A percentile compares a stretch with the other conserved stretches of the same genome.
Conservation (phyloP, 2,113 vertebrate genomes). For the Fregata magnificens region DNA sequence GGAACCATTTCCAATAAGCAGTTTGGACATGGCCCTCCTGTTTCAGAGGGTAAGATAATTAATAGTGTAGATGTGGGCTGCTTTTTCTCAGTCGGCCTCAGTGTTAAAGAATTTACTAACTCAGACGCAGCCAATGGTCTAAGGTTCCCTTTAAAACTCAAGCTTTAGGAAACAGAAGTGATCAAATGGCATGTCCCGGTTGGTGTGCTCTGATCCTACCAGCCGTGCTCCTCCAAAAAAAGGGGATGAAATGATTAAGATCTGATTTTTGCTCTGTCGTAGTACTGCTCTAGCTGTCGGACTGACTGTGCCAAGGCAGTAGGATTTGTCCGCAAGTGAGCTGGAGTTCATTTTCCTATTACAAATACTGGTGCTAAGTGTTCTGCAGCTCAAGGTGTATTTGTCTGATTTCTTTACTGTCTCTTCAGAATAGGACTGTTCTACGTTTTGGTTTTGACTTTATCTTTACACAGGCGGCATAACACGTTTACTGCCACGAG, state of each 20-base stretch:
- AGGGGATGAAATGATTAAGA: conserved; percentile 56
- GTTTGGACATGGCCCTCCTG: background rate
- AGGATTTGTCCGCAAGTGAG: conserved; percentile 2
- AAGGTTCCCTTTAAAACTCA: conserved; percentile 32
- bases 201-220: conserved; percentile 55
- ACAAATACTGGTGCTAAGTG: background rate
- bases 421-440: background rate
- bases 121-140: background rate
- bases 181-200: background rate
- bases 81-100: background rate
- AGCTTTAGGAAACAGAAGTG: conserved; percentile 31
- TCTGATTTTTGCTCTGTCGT: conserved; percentile 27
- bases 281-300: conserved; percentile 5
- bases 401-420: background rate
- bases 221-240: background rate
- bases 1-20: background rate
- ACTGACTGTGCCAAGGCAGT: conserved; percentile 16
- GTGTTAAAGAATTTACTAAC: background rate
- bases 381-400: background rate
- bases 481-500: background rate
- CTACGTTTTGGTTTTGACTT: background rate
- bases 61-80: background rate
- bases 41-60: background rate
- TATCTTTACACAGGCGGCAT: background rate
- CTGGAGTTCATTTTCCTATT: conserved; percentile 9